phyloP scores from a whole-genome alignment of 2,113 vertebrate species.

The Anseranas semipalmata region DNA sequence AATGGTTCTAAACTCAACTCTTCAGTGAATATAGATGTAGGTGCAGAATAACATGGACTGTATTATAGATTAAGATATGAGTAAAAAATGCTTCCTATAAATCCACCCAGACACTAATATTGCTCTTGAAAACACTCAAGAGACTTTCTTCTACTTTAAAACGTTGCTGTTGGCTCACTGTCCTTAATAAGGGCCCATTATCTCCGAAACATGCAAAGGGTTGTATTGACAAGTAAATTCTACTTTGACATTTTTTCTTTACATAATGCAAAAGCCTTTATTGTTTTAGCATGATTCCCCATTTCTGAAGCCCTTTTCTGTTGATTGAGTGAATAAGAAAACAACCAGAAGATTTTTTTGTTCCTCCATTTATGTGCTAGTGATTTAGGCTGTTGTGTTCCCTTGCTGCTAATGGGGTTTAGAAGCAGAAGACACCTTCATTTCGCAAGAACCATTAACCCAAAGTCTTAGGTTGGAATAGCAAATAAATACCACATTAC shows the following conservation, averaged over 20 bases:
- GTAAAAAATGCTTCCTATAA: not conserved
- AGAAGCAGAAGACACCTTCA: not conserved
- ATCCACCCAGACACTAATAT: fast-evolving
- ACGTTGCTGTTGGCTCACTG: not conserved
- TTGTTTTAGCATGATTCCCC: not conserved
- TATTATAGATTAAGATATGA: not conserved
- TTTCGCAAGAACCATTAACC: not conserved
- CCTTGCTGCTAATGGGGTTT: not conserved
- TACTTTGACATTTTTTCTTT: not conserved
- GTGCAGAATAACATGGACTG: not conserved
- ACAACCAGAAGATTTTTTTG: not conserved
- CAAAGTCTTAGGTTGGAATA: not conserved
- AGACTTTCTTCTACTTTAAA: not conserved
- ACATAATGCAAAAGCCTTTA: not conserved
- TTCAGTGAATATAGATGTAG: not conserved
- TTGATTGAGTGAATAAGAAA: not conserved
- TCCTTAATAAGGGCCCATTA: not conserved
- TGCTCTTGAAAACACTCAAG: not conserved
- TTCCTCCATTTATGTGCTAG: not conserved
- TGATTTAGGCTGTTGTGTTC: not conserved
- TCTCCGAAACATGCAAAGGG: not conserved
- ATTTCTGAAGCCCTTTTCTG: not conserved
- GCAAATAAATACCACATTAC: not conserved
- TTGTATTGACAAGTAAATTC: not conserved
- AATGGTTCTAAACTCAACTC: not conserved